Evolutionary conservation across 2,888 invertebrate genomes (phyloP).

Genomic region (Adelognathus sp.): DNA sequence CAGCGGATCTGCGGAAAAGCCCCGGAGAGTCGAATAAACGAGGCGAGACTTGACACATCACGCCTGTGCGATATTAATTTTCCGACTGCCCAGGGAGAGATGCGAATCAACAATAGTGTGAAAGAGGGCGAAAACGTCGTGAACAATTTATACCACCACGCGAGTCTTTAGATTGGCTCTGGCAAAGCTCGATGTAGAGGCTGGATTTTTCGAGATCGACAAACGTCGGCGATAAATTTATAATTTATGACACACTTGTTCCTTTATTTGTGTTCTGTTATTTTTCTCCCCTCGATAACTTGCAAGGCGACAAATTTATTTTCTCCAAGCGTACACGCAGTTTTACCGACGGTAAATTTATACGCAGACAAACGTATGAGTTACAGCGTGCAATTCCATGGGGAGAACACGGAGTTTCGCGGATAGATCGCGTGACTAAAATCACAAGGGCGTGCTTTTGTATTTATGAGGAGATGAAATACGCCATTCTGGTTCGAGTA

Average conservation of each 20-base stretch:
- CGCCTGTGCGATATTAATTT: conserved; percentile 30
- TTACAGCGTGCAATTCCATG: too few species aligned
- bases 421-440: too few species aligned
- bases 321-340: neutral
- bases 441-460: too few species aligned
- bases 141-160: conserved; percentile 2
- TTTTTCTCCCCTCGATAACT: neutral
- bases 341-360: neutral
- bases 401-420: conserved; percentile 8
- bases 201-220: neutral
- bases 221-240: neutral
- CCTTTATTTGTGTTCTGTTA: neutral
- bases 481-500: too few species aligned
- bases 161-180: conserved; percentile 34
- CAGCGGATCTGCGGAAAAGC: neutral
- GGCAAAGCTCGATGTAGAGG: neutral
- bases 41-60: conserved; percentile 28
- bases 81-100: neutral
- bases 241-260: neutral
- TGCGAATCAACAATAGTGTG: neutral
- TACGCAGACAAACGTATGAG: neutral
- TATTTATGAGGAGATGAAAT: too few species aligned
- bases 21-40: neutral
- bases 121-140: neutral
- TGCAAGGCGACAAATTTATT: neutral